Evolutionary conservation across 2,797 vertebrate species (phyloP).

Genomic region (Cottoperca gobio): DNA sequence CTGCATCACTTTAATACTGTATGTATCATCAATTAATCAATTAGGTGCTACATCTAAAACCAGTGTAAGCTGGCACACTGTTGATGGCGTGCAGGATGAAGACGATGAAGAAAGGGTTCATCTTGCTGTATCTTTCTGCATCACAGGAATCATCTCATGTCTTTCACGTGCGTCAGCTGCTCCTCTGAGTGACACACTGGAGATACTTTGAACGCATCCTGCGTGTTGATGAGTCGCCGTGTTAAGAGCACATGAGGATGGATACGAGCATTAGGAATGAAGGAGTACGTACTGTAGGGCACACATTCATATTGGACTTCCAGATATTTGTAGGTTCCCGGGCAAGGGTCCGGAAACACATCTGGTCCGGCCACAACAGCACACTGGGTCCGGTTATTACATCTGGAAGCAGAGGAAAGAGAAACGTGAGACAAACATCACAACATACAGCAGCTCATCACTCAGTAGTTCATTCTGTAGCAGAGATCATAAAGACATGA

Average conservation of each 20-base stretch:
- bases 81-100: too few relatives aligned
- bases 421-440: conserved; percentile 14
- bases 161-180: conserved; percentile 31
- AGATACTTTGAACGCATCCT: conserved; percentile 44
- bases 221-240: too few relatives aligned
- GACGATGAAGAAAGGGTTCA: too few relatives aligned
- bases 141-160: conserved; percentile 30
- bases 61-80: too few relatives aligned
- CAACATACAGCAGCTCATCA: conserved; percentile 30
- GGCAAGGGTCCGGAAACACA: conserved; percentile 97
- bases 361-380: conserved; percentile 97
- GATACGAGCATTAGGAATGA: conserved; percentile 25
- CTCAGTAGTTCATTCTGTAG: conserved; percentile 49
- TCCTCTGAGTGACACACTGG: conserved; percentile 16
- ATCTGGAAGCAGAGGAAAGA: conserved; percentile 84
- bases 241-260: background rate
- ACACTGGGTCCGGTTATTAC: conserved; percentile 98
- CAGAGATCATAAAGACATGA: conserved; percentile 46
- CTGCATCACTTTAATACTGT: too few relatives aligned
- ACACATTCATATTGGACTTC: conserved; percentile 99
- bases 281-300: conserved; percentile 95
- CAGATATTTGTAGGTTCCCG: conserved; percentile 97
- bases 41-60: too few relatives aligned
- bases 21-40: too few relatives aligned
- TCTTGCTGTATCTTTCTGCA: too few relatives aligned